phyloP scores from a whole-genome alignment of 2,113 vertebrate species.

The Tricholaema leucomelas region DNA sequence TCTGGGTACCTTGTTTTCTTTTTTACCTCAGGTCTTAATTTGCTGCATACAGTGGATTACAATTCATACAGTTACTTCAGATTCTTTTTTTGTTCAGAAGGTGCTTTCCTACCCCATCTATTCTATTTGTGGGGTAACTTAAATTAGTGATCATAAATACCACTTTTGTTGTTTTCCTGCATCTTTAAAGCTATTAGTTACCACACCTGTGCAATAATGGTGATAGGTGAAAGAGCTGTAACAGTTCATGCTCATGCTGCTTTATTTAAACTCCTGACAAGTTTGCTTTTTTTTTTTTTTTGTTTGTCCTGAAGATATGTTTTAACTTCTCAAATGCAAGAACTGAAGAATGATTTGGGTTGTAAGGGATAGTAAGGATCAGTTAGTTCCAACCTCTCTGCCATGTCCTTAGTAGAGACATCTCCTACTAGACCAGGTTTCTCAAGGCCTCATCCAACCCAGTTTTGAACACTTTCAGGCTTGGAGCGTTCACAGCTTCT shows the following conservation, averaged over 20 bases:
- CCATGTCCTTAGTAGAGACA: too few species aligned
- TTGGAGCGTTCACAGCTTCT: too few species aligned
- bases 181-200: not conserved
- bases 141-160: not conserved
- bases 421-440: too few species aligned
- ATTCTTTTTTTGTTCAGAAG: not conserved
- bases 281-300: too few species aligned
- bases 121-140: not conserved
- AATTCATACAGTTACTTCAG: not conserved
- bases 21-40: not conserved
- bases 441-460: too few species aligned
- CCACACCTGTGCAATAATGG: not conserved
- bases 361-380: too few species aligned
- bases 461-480: too few species aligned
- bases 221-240: not conserved
- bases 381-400: too few species aligned
- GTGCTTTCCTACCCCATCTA: not conserved
- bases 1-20: slow-evolving; percentile 83
- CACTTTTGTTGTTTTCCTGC: not conserved
- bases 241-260: not conserved
- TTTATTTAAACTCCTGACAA: not conserved
- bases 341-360: too few species aligned
- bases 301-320: not conserved
- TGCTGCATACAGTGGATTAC: not conserved
- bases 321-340: not conserved